Evolutionary conservation across 2,888 invertebrate genomes (phyloP).

Genomic region (Ophion ventricosus): DNA sequence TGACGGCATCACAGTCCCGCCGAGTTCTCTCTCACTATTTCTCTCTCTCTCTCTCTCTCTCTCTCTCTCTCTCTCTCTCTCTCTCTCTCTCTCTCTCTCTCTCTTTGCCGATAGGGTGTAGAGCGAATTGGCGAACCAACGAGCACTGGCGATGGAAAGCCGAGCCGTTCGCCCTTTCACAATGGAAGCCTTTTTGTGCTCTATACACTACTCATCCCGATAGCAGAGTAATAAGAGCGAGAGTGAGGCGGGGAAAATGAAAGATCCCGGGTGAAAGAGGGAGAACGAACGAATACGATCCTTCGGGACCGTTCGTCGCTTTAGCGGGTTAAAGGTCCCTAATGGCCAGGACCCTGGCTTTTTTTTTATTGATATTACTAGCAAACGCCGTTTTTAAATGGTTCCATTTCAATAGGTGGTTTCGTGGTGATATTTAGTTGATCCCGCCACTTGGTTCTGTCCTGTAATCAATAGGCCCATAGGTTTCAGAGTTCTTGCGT

Average conservation of each 20-base stretch:
- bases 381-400: conserved; percentile 18
- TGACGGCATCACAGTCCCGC: conserved; percentile 54
- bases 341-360: conserved; percentile 41
- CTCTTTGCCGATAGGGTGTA: conserved; percentile 45
- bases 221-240: conserved; percentile 45
- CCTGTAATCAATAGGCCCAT: conserved; percentile 17
- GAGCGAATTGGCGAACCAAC: conserved; percentile 59
- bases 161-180: conserved; percentile 76
- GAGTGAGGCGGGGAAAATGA: background rate
- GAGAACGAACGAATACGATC: conserved; percentile 55
- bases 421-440: conserved; percentile 18
- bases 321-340: conserved; percentile 59
- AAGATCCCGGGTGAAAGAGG: conserved; percentile 30
- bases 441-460: conserved; percentile 3
- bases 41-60: conserved; percentile 76
- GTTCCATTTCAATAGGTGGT: conserved; percentile 52
- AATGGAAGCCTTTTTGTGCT: conserved; percentile 77
- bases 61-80: conserved; percentile 71
- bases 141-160: conserved; percentile 78
- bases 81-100: conserved; percentile 77
- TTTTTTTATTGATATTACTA: conserved; percentile 61
- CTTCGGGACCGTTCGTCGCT: conserved; percentile 64
- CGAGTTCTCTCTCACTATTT: conserved; percentile 58
- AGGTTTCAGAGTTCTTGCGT: background rate
- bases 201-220: conserved; percentile 60